These are phyloP conservation scores for Glaucomys volans DNA, from an alignment of 2,113 vertebrate species.

Conservation along the genomic window DNA sequence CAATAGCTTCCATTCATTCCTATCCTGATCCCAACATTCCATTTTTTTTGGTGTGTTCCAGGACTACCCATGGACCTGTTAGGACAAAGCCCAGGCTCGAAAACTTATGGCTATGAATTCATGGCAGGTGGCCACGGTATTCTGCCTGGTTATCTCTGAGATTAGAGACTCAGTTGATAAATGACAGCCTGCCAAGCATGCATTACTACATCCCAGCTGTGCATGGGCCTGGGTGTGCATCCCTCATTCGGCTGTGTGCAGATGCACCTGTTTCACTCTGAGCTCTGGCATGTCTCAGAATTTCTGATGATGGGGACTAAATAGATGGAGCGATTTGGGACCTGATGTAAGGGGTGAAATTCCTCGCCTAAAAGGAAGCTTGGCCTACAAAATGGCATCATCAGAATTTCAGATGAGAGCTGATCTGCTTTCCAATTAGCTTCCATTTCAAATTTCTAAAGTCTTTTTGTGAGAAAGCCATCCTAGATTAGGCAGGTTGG, in stretches of 20 bases:
- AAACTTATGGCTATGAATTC: conserved; percentile 57
- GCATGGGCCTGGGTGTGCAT: conserved; percentile 50
- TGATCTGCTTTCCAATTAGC: conserved; percentile 71
- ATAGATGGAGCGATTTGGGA: conserved; percentile 56
- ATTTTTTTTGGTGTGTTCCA: neutral
- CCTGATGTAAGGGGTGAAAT: conserved; percentile 44
- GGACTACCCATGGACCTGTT: neutral
- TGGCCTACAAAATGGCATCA: conserved; percentile 63
- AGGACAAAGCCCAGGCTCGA: conserved; percentile 33
- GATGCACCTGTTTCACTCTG: conserved; percentile 69
- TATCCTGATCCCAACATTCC: neutral
- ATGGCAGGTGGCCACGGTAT: conserved; percentile 53
- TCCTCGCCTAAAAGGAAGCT: conserved; percentile 59
- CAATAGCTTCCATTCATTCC: neutral
- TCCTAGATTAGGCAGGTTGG: conserved; percentile 45
- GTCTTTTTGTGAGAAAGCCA: conserved; percentile 58
- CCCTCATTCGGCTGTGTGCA: conserved; percentile 49
- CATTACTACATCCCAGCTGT: conserved; percentile 75
- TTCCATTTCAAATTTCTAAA: conserved; percentile 72
- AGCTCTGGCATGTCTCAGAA: conserved; percentile 67
- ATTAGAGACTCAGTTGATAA: conserved; percentile 71
- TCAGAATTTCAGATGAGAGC: conserved; percentile 75
- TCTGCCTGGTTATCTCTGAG: conserved; percentile 65
- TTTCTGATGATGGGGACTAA: conserved; percentile 69
- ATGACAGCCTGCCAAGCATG: conserved; percentile 65